A percentile compares a stretch with the other conserved stretches of the same genome.
phyloP scores from a whole-genome alignment of 2,797 vertebrate species.

The Antrozous pallidus region DNA sequence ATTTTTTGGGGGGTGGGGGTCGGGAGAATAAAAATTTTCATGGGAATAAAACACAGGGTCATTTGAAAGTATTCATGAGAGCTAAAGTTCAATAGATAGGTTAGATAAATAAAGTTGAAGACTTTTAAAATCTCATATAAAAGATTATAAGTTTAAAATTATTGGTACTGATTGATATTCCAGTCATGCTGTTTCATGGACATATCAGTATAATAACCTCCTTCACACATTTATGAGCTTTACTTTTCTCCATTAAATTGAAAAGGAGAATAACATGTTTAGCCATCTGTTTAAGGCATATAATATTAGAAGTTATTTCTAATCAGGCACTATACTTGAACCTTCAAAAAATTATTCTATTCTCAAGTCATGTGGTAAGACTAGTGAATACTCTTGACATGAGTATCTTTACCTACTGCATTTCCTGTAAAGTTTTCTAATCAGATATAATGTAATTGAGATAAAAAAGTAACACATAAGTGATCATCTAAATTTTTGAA shows the following conservation, averaged over 20 bases:
- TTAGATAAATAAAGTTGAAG: neutral
- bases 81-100: neutral
- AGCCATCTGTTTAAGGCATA: neutral
- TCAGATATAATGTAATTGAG: neutral
- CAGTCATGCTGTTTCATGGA: neutral
- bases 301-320: neutral
- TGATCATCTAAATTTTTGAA: neutral
- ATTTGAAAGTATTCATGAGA: neutral
- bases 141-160: neutral
- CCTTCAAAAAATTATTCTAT: neutral
- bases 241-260: neutral
- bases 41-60: neutral
- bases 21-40: neutral
- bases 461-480: neutral
- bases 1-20: neutral
- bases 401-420: neutral
- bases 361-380: neutral
- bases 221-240: neutral
- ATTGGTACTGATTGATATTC: neutral
- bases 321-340: neutral
- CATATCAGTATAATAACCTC: neutral
- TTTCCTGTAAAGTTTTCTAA: neutral
- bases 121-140: neutral
- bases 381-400: neutral
- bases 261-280: neutral